These are phyloP conservation scores for Leptarthrus brevirostris DNA, from an alignment of 2,888 invertebrate species.

Conservation along the genomic window DNA sequence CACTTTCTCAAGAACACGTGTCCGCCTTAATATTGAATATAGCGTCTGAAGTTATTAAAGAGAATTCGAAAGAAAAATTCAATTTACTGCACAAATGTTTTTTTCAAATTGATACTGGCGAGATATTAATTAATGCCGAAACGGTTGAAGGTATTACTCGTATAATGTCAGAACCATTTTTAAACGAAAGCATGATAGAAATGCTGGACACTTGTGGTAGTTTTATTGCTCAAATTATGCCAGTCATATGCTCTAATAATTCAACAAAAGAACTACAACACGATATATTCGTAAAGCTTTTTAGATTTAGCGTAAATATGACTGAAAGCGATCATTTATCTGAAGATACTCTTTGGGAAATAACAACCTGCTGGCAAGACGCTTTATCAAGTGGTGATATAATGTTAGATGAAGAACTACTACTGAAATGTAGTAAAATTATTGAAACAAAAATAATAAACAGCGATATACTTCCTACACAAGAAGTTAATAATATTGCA, in stretches of 20 bases:
- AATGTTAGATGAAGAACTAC: constrained; percentile 57
- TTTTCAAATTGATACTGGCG: constrained; percentile 65
- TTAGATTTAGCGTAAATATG: constrained; percentile 67
- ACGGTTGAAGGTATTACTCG: constrained; percentile 63
- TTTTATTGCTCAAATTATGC: constrained; percentile 69
- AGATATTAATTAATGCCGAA: constrained; percentile 61
- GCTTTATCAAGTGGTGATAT: constrained; percentile 66
- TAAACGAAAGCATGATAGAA: constrained; percentile 51
- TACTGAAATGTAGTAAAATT: constrained; percentile 59
- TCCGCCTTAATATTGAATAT: constrained; percentile 60
- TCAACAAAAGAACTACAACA: constrained; percentile 65
- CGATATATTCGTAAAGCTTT: constrained; percentile 68
- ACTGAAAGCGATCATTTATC: constrained; percentile 61
- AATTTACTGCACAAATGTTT: constrained; percentile 66
- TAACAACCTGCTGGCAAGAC: constrained; percentile 72
- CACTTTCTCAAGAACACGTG: constrained; percentile 60
- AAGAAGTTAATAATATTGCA: constrained; percentile 59
- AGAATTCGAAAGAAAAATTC: constrained; percentile 61
- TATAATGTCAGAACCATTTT: constrained; percentile 60
- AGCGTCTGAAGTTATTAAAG: constrained; percentile 59
- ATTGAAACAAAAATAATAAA: constrained; percentile 56
- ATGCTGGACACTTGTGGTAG: constrained; percentile 69
- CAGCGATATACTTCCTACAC: constrained; percentile 50
- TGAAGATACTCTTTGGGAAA: constrained; percentile 70
- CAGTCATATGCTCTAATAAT: constrained; percentile 68